Base-by-base conservation (phyloP, 2,888 invertebrate species). In the Calameuta pallipes region DNA sequence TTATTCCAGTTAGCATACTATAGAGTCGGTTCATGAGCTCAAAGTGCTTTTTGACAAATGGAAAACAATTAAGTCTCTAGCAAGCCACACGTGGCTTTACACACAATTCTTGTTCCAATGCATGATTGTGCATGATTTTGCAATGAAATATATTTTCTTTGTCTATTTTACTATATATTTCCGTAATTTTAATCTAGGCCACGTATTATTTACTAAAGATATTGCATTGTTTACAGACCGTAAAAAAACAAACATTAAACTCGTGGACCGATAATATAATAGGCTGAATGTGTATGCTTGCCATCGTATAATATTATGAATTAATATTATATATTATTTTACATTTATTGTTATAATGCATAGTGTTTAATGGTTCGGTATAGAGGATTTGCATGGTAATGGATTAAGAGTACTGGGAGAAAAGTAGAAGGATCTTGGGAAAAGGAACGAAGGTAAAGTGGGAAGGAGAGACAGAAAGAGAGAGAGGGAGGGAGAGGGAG, bases 301-400 rank as follows among this genome's bases (percentile, higher is more conserved):
- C 86, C 86, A 85, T 85, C 85, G 83, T 85, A 84, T 85, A 79
- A 79, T 85, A 87, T 81, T 86, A 87, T 84, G 86, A 88, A 87
- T 88, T 87, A 89, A 89, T 85, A 86, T 88, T 87, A 90, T 87
- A 88, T 90, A 90, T 89, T 90, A 90, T 89, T 87, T 90, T 90
- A 90, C 89, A 90, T 82, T 87, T 86, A 83, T 84, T 83, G 76
- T 85, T 81, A 85, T 81, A 85, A 85, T 81, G 82, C 82, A 83
- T 80, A 81, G 78, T 81, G 75, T 80, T 82, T 79, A 81, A 78
- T 71, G 70, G 56, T 23, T 56, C 56, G 56, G 56, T 15, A 56
- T 56, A 23, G 23, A 56, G 56, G 56, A 23, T 56, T 56, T 9
- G 23, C 23, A 23, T 23, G 56, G 23, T 56, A 56, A 56, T 56